Evolutionary conservation across 2,113 vertebrate genomes (phyloP).

Genomic region (Ochotona curzoniae): DNA sequence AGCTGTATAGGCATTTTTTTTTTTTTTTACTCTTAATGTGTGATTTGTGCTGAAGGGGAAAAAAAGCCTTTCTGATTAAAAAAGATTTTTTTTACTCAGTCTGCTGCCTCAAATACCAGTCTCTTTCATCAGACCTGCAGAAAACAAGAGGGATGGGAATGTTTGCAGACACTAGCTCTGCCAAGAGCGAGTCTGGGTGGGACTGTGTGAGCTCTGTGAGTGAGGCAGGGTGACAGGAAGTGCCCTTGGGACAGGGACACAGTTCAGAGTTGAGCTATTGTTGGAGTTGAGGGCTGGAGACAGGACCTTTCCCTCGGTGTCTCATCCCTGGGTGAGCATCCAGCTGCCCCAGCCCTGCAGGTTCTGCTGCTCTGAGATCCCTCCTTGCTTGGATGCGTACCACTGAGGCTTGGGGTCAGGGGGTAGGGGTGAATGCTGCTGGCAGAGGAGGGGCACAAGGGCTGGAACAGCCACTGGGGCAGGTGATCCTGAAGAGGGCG

Average conservation of each 20-base stretch:
- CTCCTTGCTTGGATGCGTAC: not conserved
- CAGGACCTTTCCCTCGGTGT: constrained; percentile 7
- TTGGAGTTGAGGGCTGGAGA: not conserved
- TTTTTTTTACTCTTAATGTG: constrained; percentile 67
- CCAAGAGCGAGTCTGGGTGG: not conserved
- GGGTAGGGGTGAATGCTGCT: not conserved
- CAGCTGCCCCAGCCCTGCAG: constrained; percentile 61
- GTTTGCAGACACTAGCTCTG: not conserved
- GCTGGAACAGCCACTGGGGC: not conserved
- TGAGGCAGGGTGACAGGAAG: not conserved
- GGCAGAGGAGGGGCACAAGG: constrained; percentile 7
- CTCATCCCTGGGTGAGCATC: constrained; percentile 5
- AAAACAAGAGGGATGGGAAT: not conserved
- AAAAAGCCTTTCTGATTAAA: constrained; percentile 75
- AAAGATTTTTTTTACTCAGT: constrained; percentile 44
- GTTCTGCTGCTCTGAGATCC: constrained; percentile 51
- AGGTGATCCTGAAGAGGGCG: constrained; percentile 42
- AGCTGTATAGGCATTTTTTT: not conserved
- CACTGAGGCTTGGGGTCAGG: constrained; percentile 8
- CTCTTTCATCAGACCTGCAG: constrained; percentile 24
- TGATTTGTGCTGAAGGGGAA: constrained; percentile 62
- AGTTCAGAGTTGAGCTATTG: not conserved
- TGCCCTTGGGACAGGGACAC: not conserved
- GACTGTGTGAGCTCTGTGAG: not conserved
- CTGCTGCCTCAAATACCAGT: not conserved